These are phyloP conservation scores for Archivesica marissinica DNA, from an alignment of 1,140 invertebrate species.

Conservation along the genomic window DNA sequence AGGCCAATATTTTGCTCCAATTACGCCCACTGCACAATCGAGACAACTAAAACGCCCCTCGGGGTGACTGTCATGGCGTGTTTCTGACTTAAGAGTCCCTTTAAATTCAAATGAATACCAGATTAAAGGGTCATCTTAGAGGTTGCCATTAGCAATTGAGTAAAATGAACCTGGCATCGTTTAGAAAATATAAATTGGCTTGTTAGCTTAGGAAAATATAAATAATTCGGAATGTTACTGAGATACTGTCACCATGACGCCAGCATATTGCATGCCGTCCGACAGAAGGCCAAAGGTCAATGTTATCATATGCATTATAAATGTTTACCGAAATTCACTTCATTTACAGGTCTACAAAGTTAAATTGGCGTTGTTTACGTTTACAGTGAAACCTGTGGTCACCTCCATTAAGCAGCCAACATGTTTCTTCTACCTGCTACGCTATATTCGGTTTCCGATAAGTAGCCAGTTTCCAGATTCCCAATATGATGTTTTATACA, in stretches of 20 bases:
- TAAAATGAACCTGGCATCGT: conserved; percentile 52
- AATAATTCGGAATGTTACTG: conserved; percentile 53
- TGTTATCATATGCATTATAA: no score
- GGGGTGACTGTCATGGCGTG: conserved; percentile 30
- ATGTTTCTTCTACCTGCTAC: no score
- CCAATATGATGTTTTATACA: no score
- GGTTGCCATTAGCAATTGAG: conserved; percentile 61
- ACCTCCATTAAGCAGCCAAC: no score
- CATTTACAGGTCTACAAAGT: no score
- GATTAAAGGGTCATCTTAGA: conserved; percentile 58
- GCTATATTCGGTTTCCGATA: no score
- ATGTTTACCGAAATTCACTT: no score
- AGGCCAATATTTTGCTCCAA: conserved; percentile 61
- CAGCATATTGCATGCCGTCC: conserved; percentile 14
- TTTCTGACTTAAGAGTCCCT: conserved; percentile 36
- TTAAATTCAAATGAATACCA: conserved; percentile 52
- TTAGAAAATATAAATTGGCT: conserved; percentile 64
- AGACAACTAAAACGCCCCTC: conserved; percentile 26
- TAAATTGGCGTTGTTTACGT: no score
- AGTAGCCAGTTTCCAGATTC: no score
- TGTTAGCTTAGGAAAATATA: conserved; percentile 62
- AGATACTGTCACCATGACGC: conserved; percentile 4
- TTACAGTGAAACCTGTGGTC: no score
- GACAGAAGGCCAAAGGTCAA: conserved; percentile 16
- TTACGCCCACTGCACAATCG: conserved; percentile 47